Conservation (phyloP, 2,113 vertebrate genomes). For the Sarotherodon lohbergeri region DNA sequence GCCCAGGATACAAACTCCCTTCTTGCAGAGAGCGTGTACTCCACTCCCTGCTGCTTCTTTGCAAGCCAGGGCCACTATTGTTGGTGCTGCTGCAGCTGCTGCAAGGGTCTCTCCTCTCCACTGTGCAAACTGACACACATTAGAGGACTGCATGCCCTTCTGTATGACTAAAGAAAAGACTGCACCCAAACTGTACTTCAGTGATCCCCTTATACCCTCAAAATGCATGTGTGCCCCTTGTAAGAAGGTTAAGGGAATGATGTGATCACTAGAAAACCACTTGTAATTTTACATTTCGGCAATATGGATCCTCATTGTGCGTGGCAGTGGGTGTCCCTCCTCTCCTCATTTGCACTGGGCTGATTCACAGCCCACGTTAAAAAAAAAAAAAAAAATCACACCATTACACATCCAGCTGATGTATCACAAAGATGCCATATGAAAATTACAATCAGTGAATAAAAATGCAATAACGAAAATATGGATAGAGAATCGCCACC, state of each 20-base stretch:
- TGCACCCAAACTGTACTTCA: slow-evolving; percentile 16
- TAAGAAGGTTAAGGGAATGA: neutral
- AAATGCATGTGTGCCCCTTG: neutral
- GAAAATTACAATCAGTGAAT: neutral
- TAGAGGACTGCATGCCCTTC: slow-evolving; percentile 10
- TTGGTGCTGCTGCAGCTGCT: slow-evolving; percentile 2
- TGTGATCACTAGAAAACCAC: neutral
- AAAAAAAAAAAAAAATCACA: neutral
- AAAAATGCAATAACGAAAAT: neutral
- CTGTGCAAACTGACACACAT: neutral
- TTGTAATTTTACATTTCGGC: neutral
- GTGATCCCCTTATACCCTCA: neutral
- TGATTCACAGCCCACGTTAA: neutral
- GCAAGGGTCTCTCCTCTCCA: slow-evolving; percentile 24
- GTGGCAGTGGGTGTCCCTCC: neutral
- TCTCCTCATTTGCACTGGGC: slow-evolving; percentile 8
- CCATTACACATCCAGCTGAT: neutral
- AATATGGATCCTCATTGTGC: slow-evolving; percentile 42
- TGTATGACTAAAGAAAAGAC: neutral
- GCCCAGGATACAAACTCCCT: slow-evolving; percentile 15
- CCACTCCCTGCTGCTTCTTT: slow-evolving; percentile 5
- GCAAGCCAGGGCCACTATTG: neutral
- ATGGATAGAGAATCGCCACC: neutral
- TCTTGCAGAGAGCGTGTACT: slow-evolving; percentile 12
- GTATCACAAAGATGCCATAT: neutral